Base-by-base conservation (phyloP, 2,113 vertebrate genomes). In the Oryzias javanicus region DNA sequence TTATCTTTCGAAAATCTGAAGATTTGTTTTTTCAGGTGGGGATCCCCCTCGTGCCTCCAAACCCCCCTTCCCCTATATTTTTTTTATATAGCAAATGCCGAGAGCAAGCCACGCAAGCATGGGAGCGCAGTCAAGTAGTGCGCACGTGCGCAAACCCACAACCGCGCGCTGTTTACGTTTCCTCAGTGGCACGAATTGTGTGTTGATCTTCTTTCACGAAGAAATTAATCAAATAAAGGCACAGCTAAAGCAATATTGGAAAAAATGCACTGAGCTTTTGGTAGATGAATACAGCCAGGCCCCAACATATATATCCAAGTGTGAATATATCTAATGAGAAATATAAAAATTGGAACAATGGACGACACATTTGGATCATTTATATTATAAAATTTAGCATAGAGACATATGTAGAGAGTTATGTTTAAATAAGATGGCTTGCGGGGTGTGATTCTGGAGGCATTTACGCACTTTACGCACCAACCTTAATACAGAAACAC, bases 51-150 rank as follows among this genome's bases (percentile, higher is more conserved):
- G 10, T 12, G 35, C 35, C 35, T 35, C 35, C 35, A 35, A 40
- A 2, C 42, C 13, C 48, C 5, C 15, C 20, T 7, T 20, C 17
- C 5, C 54, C 19, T 7, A 18, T 35, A 8, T 16, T 22, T 49
- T 45, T 57, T 40, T 72, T 65, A 62, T 54, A 42, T 51, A 66
- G 57, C 64, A 79, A 82, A 81, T 60, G 49, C 67, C 49, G 60
- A 20, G 52, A 78, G 52, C 45, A 53, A 82, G 76, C 76, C 79
- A 84, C 81, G 74, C 79, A 87, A 51, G 81, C 86, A 81, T 77
- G 71, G 73, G 77, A 78, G 70, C 74, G 78, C 45, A 48, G 59
- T 74, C 73, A 75, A 74, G 59, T 64, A 69, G 76, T 75, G 67
- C 54, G 48, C 78, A 77, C 78, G 62, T 70, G 60, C 61, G 46